Percentiles rank a stretch among this genome's conserved stretches.
These are phyloP conservation scores for Harpalus rubripes DNA, from an alignment of 2,888 invertebrate species.

Conservation along the genomic window DNA sequence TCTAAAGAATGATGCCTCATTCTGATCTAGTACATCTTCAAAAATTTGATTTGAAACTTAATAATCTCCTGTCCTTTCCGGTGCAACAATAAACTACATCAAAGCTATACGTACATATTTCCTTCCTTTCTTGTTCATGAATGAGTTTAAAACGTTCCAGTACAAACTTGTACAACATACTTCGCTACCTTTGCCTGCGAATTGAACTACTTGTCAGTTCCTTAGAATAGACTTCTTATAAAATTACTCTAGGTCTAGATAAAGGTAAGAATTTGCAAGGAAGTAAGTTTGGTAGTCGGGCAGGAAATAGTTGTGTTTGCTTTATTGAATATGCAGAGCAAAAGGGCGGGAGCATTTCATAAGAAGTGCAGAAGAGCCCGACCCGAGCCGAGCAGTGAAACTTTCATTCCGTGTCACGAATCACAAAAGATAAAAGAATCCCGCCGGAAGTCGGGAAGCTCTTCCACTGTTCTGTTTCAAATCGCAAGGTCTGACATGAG, in stretches of 20 bases:
- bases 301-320: conserved; percentile 28
- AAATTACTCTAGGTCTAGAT: conserved; percentile 11
- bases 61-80: neutral
- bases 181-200: neutral
- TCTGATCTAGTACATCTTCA: too few relatives aligned
- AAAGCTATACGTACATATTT: neutral
- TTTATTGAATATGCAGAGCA: conserved; percentile 50
- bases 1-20: too few relatives aligned
- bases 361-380: conserved; percentile 34
- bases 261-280: neutral
- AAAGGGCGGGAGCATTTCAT: conserved; percentile 30
- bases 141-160: neutral
- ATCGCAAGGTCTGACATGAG: conserved; percentile 61
- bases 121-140: neutral
- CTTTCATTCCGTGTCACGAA: conserved; percentile 55
- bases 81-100: neutral
- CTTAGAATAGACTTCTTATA: conserved; percentile 27
- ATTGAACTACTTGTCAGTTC: neutral
- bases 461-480: conserved; percentile 58
- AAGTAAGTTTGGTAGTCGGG: conserved; percentile 10
- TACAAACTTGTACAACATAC: neutral
- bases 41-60: neutral
- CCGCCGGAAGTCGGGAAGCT: conserved; percentile 42
- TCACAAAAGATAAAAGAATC: conserved; percentile 51
- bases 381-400: conserved; percentile 6